Evolutionary conservation across 2,888 invertebrate genomes (phyloP).

Genomic region (Euzophera pinguis): DNA sequence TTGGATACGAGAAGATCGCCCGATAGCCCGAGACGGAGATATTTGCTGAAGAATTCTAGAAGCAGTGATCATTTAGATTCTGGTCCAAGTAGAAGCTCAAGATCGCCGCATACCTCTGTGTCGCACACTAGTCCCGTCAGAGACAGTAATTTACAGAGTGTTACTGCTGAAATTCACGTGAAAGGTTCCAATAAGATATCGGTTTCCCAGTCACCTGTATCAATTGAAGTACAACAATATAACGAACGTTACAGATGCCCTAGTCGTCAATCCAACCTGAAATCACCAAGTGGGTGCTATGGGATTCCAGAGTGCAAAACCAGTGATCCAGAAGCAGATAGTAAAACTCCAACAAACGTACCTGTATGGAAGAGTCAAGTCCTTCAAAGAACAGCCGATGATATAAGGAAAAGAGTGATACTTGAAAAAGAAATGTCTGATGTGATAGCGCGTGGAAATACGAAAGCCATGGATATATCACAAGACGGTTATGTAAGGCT

Average conservation of each 20-base stretch:
- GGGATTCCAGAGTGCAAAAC: conserved; percentile 39
- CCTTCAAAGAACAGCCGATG: conserved; percentile 68
- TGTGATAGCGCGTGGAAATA: conserved; percentile 43
- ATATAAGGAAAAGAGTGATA: conserved; percentile 60
- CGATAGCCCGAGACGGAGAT: conserved; percentile 49
- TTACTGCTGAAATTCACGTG: conserved; percentile 71
- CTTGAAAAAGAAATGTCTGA: conserved; percentile 66
- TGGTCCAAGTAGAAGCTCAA: conserved; percentile 52
- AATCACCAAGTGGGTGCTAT: conserved; percentile 49
- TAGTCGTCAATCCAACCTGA: conserved; percentile 55
- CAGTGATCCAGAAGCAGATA: conserved; percentile 47
- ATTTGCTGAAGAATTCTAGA: conserved; percentile 57
- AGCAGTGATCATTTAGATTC: conserved; percentile 67
- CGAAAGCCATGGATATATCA: conserved; percentile 65
- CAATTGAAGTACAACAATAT: conserved; percentile 51
- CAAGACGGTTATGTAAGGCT: conserved; percentile 75
- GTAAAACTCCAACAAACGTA: conserved; percentile 32
- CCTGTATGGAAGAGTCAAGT: conserved; percentile 71
- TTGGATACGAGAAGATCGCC: conserved; percentile 58
- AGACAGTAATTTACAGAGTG: conserved; percentile 50
- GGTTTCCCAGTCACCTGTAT: conserved; percentile 62
- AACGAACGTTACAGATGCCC: conserved; percentile 53
- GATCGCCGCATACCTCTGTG: conserved; percentile 38
- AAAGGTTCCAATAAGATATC: conserved; percentile 57
- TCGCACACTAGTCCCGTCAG: conserved; percentile 34